Evolutionary conservation across 2,797 vertebrate genomes (phyloP), one percentile per base, ranked within the genome.

Genomic region (Syndactyla subalaris): DNA sequence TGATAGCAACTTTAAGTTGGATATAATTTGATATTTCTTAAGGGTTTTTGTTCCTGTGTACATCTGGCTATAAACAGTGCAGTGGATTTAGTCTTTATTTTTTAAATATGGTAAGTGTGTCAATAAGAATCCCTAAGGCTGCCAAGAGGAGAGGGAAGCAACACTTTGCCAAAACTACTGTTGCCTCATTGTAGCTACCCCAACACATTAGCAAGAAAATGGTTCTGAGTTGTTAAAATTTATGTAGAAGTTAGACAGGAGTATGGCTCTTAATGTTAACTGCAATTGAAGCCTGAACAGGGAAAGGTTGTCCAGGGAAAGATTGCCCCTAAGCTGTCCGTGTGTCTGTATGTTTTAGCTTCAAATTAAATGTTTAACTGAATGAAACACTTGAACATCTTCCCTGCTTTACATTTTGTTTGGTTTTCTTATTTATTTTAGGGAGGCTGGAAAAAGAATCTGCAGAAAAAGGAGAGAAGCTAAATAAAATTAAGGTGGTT

Each of bases 401-500:
- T 3, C 19, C 57, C 11, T 19, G 20, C 17, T 68, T 82, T 73
- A 10, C 74, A 38, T 77, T 76, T 93, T 93, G 12, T 41, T 67
- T 89, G 36, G 13, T 48, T 88, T 95, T 75, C 17, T 62, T 81
- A 19, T 13, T 79, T 67, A 39, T 92, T 97, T 94, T 92, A 98
- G 98, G 36, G 81, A 97, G 85, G 51, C 93, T 99, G 15, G 98
- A 99, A 96, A 98, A 98, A 89, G 98, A 98, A 91, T 98, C 95
- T 93, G 99, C 98, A 86, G 98, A 98, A 62, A 99, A 98, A 94
- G 98, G 99, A 9, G 99, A 99, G 78, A 99, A 98, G 97, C 98
- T 99, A 96, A 99, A 98, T 96, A 99, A 99, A 97, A 98, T 99
- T 78, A 99, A 99, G 97, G 98, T 99, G 27, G 99, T 99, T 59